phyloP scores from a whole-genome alignment of 2,888 invertebrate genomes.

The Polyploca ridens region DNA sequence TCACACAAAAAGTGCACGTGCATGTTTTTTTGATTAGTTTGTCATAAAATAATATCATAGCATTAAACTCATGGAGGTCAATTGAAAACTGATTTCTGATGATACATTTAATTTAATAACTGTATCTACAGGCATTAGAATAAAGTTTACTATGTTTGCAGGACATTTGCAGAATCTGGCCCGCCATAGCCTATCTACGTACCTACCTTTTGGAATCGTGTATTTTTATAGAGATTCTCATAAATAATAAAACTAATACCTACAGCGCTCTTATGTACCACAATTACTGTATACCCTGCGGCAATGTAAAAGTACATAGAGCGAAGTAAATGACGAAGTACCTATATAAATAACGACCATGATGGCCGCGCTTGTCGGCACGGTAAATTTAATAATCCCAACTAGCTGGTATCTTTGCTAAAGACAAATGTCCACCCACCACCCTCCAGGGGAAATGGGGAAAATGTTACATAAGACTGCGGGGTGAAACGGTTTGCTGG shows the following conservation, averaged over 20 bases:
- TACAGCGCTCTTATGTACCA: neutral
- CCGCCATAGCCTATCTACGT: too few relatives aligned
- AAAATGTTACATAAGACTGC: constrained; percentile 61
- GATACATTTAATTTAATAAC: too few relatives aligned
- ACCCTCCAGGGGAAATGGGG: constrained; percentile 40
- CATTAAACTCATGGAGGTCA: too few relatives aligned
- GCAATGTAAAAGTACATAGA: neutral
- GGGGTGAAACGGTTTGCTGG: constrained; percentile 35
- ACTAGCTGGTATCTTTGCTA: constrained; percentile 29
- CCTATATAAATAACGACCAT: constrained; percentile 52
- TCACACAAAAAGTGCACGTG: too few relatives aligned
- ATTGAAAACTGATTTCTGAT: too few relatives aligned
- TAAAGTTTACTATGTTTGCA: too few relatives aligned
- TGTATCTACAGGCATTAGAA: too few relatives aligned
- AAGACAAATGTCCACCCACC: constrained; percentile 71
- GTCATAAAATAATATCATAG: too few relatives aligned
- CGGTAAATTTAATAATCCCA: constrained; percentile 75
- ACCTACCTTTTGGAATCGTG: too few relatives aligned
- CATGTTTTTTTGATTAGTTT: too few relatives aligned
- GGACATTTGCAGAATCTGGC: too few relatives aligned
- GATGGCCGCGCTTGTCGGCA: constrained; percentile 41
- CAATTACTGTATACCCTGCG: neutral
- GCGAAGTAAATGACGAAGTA: constrained; percentile 38
- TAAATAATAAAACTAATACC: neutral
- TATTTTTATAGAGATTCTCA: too few relatives aligned